Percentiles rank a stretch among this genome's conserved stretches.
These are phyloP conservation scores for Bimastos eiseni DNA, from an alignment of 2,888 invertebrate species.

Conservation along the genomic window DNA sequence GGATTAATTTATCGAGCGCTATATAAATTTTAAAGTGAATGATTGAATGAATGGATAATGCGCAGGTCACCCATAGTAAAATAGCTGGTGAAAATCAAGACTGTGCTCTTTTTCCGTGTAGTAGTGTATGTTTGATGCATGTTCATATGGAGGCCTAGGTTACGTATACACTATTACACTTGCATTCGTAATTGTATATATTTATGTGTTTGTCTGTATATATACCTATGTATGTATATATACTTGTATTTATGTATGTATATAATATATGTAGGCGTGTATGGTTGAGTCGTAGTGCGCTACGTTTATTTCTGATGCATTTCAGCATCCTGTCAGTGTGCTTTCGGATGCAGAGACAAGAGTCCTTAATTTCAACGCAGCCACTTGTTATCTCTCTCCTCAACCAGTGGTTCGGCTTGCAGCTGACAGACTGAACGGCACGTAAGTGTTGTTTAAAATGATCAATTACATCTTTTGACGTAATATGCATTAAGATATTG, in stretches of 20 bases:
- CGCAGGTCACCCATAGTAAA: background rate
- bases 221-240: no score
- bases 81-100: background rate
- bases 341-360: background rate
- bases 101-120: background rate
- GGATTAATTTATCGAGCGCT: no score
- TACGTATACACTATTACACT: background rate
- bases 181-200: no score
- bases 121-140: background rate
- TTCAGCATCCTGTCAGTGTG: background rate
- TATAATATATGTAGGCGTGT: no score
- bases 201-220: no score
- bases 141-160: background rate
- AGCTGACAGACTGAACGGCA: background rate
- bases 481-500: no score
- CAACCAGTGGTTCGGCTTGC: background rate
- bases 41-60: no score
- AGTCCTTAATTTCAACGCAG: background rate
- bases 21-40: no score
- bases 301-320: background rate
- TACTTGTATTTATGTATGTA: no score
- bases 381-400: background rate
- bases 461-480: no score
- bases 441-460: background rate
- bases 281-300: no score